phyloP scores from a whole-genome alignment of 2,113 vertebrate genomes.

The Syngnathoides biaculeatus region DNA sequence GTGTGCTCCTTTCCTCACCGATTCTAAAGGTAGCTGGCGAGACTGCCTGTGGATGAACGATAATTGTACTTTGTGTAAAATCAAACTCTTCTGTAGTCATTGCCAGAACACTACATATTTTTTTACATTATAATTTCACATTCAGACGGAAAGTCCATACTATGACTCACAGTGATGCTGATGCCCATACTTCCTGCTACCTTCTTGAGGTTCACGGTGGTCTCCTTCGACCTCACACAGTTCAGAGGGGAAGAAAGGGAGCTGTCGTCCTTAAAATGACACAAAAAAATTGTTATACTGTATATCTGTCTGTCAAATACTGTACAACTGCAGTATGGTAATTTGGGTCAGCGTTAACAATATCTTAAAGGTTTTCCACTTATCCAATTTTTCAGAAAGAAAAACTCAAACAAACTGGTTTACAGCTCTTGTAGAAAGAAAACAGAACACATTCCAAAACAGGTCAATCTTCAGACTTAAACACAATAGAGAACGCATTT shows the following conservation, averaged over 20 bases:
- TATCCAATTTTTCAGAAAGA: no score
- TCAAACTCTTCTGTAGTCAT: neutral
- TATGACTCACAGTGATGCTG: constrained; percentile 76
- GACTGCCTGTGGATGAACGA: neutral
- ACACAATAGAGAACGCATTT: no score
- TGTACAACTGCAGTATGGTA: neutral
- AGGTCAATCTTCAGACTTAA: no score
- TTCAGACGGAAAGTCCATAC: neutral
- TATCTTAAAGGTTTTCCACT: no score
- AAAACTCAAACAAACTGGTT: no score
- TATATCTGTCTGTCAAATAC: neutral
- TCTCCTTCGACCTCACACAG: constrained; percentile 63
- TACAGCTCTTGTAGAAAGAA: no score
- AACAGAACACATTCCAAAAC: no score
- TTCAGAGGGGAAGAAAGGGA: constrained; percentile 34
- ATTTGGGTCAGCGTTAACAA: neutral
- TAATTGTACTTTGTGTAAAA: neutral
- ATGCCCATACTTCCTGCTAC: constrained; percentile 82
- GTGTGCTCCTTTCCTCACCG: neutral
- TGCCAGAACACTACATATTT: neutral
- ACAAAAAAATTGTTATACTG: neutral
- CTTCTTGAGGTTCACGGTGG: constrained; percentile 78
- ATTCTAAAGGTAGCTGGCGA: neutral
- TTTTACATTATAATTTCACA: neutral
- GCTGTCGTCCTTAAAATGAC: constrained; percentile 58